phyloP scores from a whole-genome alignment of 1,140 invertebrate genomes.

The Drosophila murphyi region DNA sequence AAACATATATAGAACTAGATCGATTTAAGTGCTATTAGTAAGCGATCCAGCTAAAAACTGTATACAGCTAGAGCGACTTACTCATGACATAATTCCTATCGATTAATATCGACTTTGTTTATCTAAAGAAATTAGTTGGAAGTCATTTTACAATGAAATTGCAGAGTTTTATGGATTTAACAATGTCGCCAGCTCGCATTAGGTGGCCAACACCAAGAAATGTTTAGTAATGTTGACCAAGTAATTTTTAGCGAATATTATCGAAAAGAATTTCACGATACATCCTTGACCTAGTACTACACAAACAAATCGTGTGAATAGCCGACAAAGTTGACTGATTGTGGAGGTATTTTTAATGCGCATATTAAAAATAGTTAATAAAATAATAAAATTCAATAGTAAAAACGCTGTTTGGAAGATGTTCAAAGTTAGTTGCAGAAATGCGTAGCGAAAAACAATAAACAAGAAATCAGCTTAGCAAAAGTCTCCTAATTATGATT shows the following conservation, averaged over 20 bases:
- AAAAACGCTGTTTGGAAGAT: not conserved
- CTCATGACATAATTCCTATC: not conserved
- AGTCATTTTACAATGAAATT: not conserved
- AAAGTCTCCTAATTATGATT: slow-evolving; percentile 25
- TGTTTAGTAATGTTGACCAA: slow-evolving; percentile 51
- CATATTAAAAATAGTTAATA: slow-evolving; percentile 35
- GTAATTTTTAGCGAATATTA: slow-evolving; percentile 39
- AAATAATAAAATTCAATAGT: not conserved
- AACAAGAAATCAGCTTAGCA: slow-evolving; percentile 15
- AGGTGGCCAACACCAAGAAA: not conserved
- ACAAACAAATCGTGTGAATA: slow-evolving; percentile 41
- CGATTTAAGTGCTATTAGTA: no score
- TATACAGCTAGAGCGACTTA: not conserved
- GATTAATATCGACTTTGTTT: not conserved
- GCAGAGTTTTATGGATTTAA: not conserved
- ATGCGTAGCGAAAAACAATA: slow-evolving; percentile 15
- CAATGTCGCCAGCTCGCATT: not conserved
- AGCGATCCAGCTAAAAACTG: not conserved
- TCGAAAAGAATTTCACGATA: slow-evolving; percentile 35
- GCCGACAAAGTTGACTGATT: slow-evolving; percentile 17
- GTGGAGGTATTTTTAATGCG: slow-evolving; percentile 44
- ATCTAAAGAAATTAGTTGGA: not conserved
- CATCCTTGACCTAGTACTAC: slow-evolving; percentile 70
- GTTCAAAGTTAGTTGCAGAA: slow-evolving; percentile 31
- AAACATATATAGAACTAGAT: no score